Evolutionary conservation across 2,888 invertebrate genomes (phyloP), one percentile per base, ranked within the genome.

Genomic region (Drosophila nr. perissopoda): DNA sequence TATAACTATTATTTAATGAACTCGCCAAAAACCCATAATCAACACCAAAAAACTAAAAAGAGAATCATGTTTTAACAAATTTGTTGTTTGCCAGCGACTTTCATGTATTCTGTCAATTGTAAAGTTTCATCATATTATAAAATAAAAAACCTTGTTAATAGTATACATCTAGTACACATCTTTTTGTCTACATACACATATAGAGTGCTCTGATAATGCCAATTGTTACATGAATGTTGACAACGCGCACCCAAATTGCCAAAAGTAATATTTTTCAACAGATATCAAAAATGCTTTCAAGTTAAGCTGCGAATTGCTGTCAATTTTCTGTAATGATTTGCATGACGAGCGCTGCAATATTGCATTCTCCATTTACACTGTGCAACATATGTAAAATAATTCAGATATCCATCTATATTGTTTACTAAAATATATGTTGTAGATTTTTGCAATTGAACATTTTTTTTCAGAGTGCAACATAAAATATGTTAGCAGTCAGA

Each of bases 141-240:
- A 69, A 57, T 64, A 57, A 63, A 61, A 69, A 31, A 64, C 48
- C 38, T 72, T 76, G 87, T 82, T 85, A 77, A 60, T 79, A 84
- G 51, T 74, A 31, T 29, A 29, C 21, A 16, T 8, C 6, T 51
- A 51, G 18, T 51, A 27, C 36, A 51, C 42, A 56, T 38, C 2
- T 29, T 7, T 36, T 13, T 53, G 40, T 29, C 40, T 42, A 45
- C 7, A 38, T 18, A 27, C 42, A 25, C 58, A 29, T 65, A 25
- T 65, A 88, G 87, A 59, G 60, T 40, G 54, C 78, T 69, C 70
- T 62, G 86, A 90, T 92, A 91, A 91, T 92, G 91, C 91, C 91
- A 92, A 87, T 91, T 92, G 91, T 90, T 90, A 85, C 84, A 85
- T 79, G 80, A 92, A 89, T 86, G 87, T 85, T 79, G 80, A 79